Percentiles rank a stretch among this genome's conserved stretches.
phyloP scores from a whole-genome alignment of 2,797 vertebrate genomes.

The Clarias pachynema region DNA sequence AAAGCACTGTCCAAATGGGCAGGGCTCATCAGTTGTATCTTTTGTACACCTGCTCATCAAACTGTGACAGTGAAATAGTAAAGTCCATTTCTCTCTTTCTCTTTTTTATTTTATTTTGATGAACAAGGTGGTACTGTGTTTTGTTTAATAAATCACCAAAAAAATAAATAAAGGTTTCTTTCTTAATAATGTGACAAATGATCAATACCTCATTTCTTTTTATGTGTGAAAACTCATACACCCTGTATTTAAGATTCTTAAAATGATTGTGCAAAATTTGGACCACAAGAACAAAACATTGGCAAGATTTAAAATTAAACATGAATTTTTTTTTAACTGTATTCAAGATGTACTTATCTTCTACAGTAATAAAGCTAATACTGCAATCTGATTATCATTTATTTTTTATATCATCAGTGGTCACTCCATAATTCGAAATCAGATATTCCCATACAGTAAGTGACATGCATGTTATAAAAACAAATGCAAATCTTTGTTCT shows the following conservation, averaged over 20 bases:
- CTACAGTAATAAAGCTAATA: neutral
- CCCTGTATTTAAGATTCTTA: neutral
- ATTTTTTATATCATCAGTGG: neutral
- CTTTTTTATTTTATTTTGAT: conserved; percentile 75
- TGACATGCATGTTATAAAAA: neutral
- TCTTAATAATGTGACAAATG: conserved; percentile 85
- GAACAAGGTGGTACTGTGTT: conserved; percentile 83
- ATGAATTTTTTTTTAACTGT: neutral
- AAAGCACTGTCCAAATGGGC: conserved; percentile 85
- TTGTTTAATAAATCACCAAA: conserved; percentile 92
- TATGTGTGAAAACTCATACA: neutral
- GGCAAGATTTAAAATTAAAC: neutral
- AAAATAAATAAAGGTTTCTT: conserved; percentile 92
- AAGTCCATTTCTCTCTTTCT: conserved; percentile 78
- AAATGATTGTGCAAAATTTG: neutral
- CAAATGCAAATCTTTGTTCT: neutral
- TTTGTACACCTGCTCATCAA: conserved; percentile 89
- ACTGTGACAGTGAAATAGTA: conserved; percentile 93
- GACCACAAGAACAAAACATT: neutral
- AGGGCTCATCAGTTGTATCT: conserved; percentile 81
- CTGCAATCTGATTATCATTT: neutral
- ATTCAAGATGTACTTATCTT: neutral
- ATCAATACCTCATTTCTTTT: conserved; percentile 42
- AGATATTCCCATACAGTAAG: neutral
- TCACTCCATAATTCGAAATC: neutral